These are phyloP conservation scores for Lophochroa leadbeateri DNA, from an alignment of 2,113 vertebrate species.

Conservation along the genomic window DNA sequence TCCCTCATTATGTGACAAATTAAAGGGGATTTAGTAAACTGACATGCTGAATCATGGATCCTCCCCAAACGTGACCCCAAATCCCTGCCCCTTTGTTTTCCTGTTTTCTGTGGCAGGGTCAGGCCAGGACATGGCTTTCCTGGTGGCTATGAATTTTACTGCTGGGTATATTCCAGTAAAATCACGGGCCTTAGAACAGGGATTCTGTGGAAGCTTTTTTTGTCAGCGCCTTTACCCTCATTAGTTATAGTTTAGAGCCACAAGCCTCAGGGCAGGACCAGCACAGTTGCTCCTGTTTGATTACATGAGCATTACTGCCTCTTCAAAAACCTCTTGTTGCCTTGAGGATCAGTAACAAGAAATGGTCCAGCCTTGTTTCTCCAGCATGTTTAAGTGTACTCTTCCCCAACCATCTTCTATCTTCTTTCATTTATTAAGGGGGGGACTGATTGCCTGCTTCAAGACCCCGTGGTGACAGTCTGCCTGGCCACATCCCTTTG, in stretches of 20 bases:
- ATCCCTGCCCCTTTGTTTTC: not conserved
- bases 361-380: not conserved
- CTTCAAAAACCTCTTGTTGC: not conserved
- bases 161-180: slow-evolving; percentile 31
- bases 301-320: fast-evolving
- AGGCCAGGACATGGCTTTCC: slow-evolving; percentile 11
- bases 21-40: slow-evolving; percentile 3
- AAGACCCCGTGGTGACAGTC: not conserved
- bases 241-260: slow-evolving; percentile 18
- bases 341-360: not conserved
- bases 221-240: not conserved
- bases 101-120: slow-evolving; percentile 1
- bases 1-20: not conserved
- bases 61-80: slow-evolving; percentile 23
- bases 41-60: slow-evolving; percentile 32
- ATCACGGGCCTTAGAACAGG: slow-evolving; percentile 38
- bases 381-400: not conserved
- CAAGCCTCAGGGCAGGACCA: not conserved
- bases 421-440: not conserved
- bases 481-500: not conserved
- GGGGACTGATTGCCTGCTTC: not conserved
- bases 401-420: not conserved
- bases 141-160: slow-evolving; percentile 10
- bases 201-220: slow-evolving; percentile 17
- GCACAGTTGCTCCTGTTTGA: not conserved